phyloP scores from a whole-genome alignment of 2,797 vertebrate species.

The Aldrovandia affinis region DNA sequence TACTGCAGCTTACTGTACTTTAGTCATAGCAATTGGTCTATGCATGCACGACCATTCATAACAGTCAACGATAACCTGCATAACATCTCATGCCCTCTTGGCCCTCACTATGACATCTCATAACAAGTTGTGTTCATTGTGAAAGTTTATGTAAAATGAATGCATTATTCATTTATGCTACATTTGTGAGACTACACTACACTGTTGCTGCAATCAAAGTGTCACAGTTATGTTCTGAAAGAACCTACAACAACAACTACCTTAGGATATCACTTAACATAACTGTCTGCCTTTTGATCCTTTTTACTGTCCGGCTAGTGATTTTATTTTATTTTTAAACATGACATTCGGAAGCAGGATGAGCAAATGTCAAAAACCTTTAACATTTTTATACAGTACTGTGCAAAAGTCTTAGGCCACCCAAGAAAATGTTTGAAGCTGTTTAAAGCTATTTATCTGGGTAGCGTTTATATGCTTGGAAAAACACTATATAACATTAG shows the following conservation, averaged over 20 bases:
- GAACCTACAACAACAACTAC: background rate
- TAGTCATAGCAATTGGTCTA: background rate
- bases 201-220: background rate
- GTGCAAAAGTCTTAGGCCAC: no score
- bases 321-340: no score
- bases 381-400: background rate
- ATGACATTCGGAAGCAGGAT: background rate
- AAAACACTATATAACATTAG: no score
- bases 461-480: no score
- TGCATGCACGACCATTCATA: background rate
- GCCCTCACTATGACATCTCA: background rate
- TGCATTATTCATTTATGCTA: background rate
- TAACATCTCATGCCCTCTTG: background rate
- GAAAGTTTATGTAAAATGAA: background rate
- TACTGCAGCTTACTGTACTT: no score
- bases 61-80: background rate
- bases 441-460: no score
- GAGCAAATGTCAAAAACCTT: background rate
- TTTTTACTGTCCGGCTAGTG: background rate
- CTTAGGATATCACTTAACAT: background rate
- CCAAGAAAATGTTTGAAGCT: no score
- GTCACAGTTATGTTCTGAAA: background rate
- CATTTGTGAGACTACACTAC: background rate
- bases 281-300: background rate
- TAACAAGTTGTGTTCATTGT: background rate